These are phyloP conservation scores for Helostoma temminkii DNA, from an alignment of 2,797 vertebrate genomes.

Conservation along the genomic window DNA sequence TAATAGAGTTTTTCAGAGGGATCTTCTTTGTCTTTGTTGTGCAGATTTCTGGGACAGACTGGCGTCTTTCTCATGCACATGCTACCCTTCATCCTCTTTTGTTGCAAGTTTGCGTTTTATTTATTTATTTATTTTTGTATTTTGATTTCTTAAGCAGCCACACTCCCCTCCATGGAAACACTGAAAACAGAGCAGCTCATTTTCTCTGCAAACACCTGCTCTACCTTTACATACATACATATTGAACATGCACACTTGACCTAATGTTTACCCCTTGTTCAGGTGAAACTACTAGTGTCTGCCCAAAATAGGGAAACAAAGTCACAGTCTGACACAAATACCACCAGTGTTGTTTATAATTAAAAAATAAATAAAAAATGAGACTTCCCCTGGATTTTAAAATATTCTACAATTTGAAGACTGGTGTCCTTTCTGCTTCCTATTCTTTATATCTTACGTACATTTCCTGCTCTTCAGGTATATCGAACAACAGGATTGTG, in stretches of 20 bases:
- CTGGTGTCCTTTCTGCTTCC: background rate
- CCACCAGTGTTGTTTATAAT: conserved; percentile 55
- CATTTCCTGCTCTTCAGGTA: background rate
- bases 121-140: too few relatives aligned
- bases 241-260: background rate
- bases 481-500: conserved; percentile 6
- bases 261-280: conserved; percentile 7
- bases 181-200: conserved; percentile 48
- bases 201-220: conserved; percentile 23
- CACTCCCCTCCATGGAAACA: conserved; percentile 44
- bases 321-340: conserved; percentile 6
- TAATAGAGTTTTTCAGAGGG: conserved; percentile 7
- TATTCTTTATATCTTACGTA: background rate
- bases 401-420: conserved; percentile 29
- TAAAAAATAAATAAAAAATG: conserved; percentile 73
- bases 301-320: background rate
- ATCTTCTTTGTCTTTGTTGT: conserved; percentile 48
- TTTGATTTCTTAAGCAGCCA: too few relatives aligned
- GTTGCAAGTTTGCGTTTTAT: too few relatives aligned
- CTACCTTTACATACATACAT: background rate
- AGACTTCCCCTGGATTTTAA: conserved; percentile 27
- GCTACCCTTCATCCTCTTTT: conserved; percentile 53
- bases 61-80: conserved; percentile 44
- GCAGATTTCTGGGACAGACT: conserved; percentile 52
- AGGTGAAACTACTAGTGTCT: conserved; percentile 12